These are phyloP conservation scores for Lordiphosa andalusiaca DNA, from an alignment of 2,888 invertebrate species.

Conservation along the genomic window DNA sequence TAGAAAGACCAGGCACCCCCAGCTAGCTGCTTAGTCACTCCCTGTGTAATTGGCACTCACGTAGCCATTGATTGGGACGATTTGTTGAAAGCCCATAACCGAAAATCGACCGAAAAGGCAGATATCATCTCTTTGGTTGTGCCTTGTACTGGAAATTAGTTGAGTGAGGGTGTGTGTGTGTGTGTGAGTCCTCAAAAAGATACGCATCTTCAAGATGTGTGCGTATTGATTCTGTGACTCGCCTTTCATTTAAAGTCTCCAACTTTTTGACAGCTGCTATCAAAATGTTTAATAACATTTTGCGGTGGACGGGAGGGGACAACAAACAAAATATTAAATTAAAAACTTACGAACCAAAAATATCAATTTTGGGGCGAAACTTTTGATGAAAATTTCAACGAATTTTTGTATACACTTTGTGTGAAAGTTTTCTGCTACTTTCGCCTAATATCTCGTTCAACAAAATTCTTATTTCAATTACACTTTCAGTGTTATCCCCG, in stretches of 20 bases:
- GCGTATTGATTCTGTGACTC: neutral
- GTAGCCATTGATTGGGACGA: constrained; percentile 51
- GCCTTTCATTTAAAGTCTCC: constrained; percentile 1
- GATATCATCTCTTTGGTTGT: constrained; percentile 3
- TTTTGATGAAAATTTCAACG: neutral
- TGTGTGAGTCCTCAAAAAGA: too few relatives aligned
- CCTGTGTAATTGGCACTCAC: constrained; percentile 48
- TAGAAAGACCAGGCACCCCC: neutral
- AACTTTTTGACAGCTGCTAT: constrained; percentile 17
- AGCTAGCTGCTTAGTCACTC: constrained; percentile 26
- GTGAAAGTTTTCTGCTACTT: neutral
- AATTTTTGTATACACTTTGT: neutral
- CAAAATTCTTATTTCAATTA: neutral
- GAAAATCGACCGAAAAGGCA: constrained; percentile 43
- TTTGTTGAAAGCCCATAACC: constrained; percentile 44
- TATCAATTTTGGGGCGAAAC: neutral
- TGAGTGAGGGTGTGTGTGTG: too few relatives aligned
- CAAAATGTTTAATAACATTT: constrained; percentile 27
- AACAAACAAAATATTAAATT: too few relatives aligned
- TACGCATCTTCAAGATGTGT: too few relatives aligned
- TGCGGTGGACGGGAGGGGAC: constrained; percentile 13
- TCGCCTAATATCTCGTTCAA: neutral
- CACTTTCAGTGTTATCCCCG: constrained; percentile 1
- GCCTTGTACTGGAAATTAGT: neutral
- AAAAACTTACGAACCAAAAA: too few relatives aligned